Base-by-base conservation (phyloP, 2,888 invertebrate genomes). In the Beris morrisii region DNA sequence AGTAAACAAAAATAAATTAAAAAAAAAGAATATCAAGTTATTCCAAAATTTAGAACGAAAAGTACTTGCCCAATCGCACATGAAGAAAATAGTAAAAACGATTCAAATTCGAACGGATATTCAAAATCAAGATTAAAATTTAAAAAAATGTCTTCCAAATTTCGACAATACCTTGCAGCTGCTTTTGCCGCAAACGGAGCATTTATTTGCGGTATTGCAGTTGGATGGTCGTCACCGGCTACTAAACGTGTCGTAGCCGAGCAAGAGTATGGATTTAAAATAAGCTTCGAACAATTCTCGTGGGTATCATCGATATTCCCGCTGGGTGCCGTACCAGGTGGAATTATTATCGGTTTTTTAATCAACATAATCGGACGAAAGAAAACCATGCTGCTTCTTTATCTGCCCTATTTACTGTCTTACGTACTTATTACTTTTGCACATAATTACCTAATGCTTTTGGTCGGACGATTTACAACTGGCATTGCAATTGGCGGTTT, bases 301-400 rank as follows among this genome's bases (percentile, higher is more conserved):
- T 89, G 88, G 89, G 84, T 89, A 30, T 83, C 86, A 0, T 87
- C 88, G 0, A 76, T 87, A 61, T 81, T 85, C 68, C 86, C 86
- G 59, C 79, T 89, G 2, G 90, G 90, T 30, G 88, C 88, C 0
- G 85, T 87, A 31, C 77, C 83, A 0, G 82, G 86, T 46, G 88
- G 89, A 74, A 82, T 88, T 70, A 87, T 88, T 0, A 86, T 87
- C 13, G 90, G 38, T 31, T 15, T 12, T 86, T 87, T 73, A 79
- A 5, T 83, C 1, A 90, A 90, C 0, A 81, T 90, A 66, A 85
- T 91, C 56, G 82, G 54, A 12, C 28, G 54, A 31, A 54, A 54
- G 31, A 32, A 4, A 22, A 7, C 54, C 7, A 54, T 54, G n/a
- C n/a, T 30, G 12, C 6, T n/a, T 9, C 11, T 7, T 31, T 12